Evolutionary conservation across 1,140 invertebrate species (phyloP).

Genomic region (Pentalonia nigronervosa): DNA sequence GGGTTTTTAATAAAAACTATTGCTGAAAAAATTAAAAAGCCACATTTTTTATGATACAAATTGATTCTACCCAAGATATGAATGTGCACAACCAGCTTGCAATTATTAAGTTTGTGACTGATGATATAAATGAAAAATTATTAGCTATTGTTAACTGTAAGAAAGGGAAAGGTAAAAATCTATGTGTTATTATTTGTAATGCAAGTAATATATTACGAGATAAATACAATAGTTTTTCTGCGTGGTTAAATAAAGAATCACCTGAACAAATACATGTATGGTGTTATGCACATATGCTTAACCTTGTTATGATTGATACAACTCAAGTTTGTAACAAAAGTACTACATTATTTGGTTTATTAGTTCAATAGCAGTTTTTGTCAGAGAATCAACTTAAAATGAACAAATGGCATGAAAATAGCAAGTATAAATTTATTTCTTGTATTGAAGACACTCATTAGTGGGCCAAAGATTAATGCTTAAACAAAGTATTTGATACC

Average conservation of each 20-base stretch:
- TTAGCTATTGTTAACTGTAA: background rate
- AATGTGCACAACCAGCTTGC: background rate
- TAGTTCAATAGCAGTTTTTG: background rate
- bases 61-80: background rate
- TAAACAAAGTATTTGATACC: background rate
- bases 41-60: background rate
- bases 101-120: background rate
- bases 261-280: slow-evolving; percentile 11
- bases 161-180: background rate
- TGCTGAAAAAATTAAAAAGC: background rate
- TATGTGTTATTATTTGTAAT: background rate
- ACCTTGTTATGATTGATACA: slow-evolving; percentile 12
- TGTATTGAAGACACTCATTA: background rate
- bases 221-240: background rate
- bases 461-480: background rate
- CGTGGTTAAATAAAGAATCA: background rate
- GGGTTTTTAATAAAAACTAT: background rate
- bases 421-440: slow-evolving; percentile 8
- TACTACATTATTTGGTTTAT: background rate
- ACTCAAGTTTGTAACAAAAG: background rate
- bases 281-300: slow-evolving; percentile 21
- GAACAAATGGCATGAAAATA: background rate
- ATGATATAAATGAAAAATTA: background rate
- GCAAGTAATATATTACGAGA: slow-evolving; percentile 55
- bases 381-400: background rate